Evolutionary conservation across 2,797 vertebrate species (phyloP).

Genomic region (Urosaurus nigricauda): DNA sequence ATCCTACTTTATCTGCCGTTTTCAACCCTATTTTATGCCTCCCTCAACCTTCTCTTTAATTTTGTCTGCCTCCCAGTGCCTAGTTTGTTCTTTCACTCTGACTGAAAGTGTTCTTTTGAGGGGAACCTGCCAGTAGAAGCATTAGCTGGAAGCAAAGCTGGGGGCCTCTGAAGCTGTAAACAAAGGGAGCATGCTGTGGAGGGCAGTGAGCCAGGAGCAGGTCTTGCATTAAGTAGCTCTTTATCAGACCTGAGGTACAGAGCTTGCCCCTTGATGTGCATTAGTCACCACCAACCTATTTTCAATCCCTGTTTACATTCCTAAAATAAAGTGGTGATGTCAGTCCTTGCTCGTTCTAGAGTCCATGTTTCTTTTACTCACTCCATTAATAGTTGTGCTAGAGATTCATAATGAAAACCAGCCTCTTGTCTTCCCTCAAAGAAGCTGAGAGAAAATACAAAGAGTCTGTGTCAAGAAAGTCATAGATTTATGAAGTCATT

Average conservation of each 20-base stretch:
- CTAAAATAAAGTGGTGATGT: neutral
- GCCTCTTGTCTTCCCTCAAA: neutral
- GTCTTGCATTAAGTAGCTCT: conserved; percentile 32
- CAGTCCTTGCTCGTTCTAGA: neutral
- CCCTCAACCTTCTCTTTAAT: conserved; percentile 48
- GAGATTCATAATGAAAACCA: neutral
- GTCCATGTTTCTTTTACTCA: neutral
- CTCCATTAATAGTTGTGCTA: conserved; percentile 8
- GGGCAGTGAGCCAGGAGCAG: conserved; percentile 1
- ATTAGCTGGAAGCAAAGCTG: conserved; percentile 45
- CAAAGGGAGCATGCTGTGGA: neutral
- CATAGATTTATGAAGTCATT: neutral
- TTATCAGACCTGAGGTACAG: neutral
- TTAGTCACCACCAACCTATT: conserved; percentile 27
- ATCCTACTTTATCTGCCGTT: neutral
- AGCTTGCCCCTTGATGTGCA: neutral
- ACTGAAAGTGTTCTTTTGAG: conserved; percentile 58
- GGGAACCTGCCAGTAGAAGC: conserved; percentile 50
- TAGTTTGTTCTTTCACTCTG: conserved; percentile 24
- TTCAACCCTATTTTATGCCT: conserved; percentile 10
- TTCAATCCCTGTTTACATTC: conserved; percentile 49
- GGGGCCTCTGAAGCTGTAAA: conserved; percentile 44
- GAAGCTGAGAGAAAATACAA: neutral
- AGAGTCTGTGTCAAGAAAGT: neutral
- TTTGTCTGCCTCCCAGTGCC: conserved; percentile 25